Evolutionary conservation across 2,888 invertebrate species (phyloP), one percentile per base, ranked within the genome.

Genomic region (Monopis laevigella): DNA sequence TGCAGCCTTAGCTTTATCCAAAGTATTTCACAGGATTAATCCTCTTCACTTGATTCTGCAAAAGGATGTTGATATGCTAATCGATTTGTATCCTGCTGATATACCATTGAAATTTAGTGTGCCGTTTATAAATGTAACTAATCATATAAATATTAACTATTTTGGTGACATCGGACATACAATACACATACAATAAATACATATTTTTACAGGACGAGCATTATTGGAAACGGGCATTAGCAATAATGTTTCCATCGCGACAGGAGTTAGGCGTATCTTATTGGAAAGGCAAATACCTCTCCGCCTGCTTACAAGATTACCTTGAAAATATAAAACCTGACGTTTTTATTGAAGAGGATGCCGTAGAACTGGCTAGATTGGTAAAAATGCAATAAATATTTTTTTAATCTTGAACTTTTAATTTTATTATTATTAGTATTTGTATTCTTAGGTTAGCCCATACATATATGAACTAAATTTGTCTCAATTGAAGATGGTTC

Each of bases 141-240:
- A 2, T n/a, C n/a, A n/a, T n/a, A n/a, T n/a, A n/a, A n/a, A n/a
- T n/a, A n/a, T n/a, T n/a, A n/a, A n/a, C n/a, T n/a, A n/a, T n/a
- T n/a, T n/a, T n/a, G n/a, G n/a, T n/a, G n/a, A n/a, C n/a, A n/a
- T n/a, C n/a, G n/a, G n/a, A n/a, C n/a, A n/a, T n/a, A n/a, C n/a
- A n/a, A n/a, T n/a, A n/a, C n/a, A n/a, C n/a, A n/a, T n/a, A n/a
- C n/a, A n/a, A n/a, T n/a, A n/a, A n/a, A n/a, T n/a, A n/a, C n/a
- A n/a, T 29, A 11, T 32, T 18, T 56, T 77, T 59, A 49, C 53
- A 81, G 67, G 78, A 86, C 48, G 87, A 88, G 53, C 78, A 83
- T 58, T 88, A 86, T 59, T 88, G 88, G 88, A 69, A 84, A 54
- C 72, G 86, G 40, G 73, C 78, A 8, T 78, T 75, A 40, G 58